Evolutionary conservation across 2,888 invertebrate genomes (phyloP).

Genomic region (Drosophila infuscata): DNA sequence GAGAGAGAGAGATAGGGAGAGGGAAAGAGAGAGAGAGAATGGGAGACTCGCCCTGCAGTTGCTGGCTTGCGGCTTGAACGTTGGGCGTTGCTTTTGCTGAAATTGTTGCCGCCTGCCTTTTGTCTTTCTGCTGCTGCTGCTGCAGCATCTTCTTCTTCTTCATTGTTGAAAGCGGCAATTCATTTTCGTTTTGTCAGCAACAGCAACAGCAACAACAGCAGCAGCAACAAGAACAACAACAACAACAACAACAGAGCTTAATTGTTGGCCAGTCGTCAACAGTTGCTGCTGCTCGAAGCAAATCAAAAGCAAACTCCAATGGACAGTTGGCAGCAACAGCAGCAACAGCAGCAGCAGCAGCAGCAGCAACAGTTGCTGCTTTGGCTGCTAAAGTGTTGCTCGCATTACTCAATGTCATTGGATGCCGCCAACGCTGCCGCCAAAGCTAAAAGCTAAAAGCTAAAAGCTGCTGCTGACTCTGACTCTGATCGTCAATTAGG

Average conservation of each 20-base stretch:
- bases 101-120: constrained; percentile 59
- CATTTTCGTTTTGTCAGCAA: constrained; percentile 72
- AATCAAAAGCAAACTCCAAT: constrained; percentile 66
- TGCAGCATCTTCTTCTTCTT: constrained; percentile 30
- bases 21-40: not conserved
- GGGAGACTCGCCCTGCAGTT: constrained; percentile 34
- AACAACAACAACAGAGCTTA: constrained; percentile 45
- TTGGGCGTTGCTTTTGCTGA: constrained; percentile 54
- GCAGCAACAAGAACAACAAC: not conserved
- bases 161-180: constrained; percentile 67
- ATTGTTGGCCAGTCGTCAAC: constrained; percentile 75
- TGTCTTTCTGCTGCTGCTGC: constrained; percentile 28
- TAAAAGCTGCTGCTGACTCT: constrained; percentile 25
- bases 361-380: constrained; percentile 28
- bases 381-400: constrained; percentile 50
- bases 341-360: constrained; percentile 32
- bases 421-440: constrained; percentile 67
- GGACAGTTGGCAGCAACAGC: constrained; percentile 41
- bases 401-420: constrained; percentile 79
- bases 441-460: constrained; percentile 48
- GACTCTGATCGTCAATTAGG: constrained; percentile 72
- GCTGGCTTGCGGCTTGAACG: constrained; percentile 28
- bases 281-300: constrained; percentile 59
- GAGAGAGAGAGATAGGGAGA: not conserved
- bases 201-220: constrained; percentile 16